phyloP scores from a whole-genome alignment of 2,888 invertebrate species.

The Mesorhabditis spiculigera region DNA sequence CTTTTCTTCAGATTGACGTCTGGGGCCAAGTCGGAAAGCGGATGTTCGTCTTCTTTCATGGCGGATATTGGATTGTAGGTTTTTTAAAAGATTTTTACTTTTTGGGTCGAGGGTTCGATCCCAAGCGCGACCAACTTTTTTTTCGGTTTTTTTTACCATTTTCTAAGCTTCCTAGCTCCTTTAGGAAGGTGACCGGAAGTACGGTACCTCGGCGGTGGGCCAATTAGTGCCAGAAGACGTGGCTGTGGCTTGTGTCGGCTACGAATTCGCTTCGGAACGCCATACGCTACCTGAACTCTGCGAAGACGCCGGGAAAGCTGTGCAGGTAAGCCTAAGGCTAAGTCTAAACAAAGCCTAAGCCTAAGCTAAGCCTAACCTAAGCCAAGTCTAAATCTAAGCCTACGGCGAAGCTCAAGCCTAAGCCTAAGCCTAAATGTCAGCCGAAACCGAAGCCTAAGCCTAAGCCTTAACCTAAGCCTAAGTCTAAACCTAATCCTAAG shows the following conservation, averaged over 20 bases:
- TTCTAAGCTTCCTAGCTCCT: not conserved
- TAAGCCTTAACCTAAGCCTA: too few species aligned
- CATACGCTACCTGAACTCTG: not conserved
- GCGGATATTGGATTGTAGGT: not conserved
- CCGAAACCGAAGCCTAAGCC: too few species aligned
- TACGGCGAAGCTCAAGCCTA: too few species aligned
- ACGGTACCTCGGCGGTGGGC: not conserved
- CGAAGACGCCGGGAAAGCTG: not conserved
- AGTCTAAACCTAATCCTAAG: too few species aligned
- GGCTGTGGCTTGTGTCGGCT: conserved; percentile 1
- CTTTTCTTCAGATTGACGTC: conserved; percentile 4
- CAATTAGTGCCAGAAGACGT: not conserved
- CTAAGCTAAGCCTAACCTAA: too few species aligned
- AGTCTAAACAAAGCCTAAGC: not conserved
- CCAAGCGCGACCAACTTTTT: too few species aligned
- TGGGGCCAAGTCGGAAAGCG: not conserved
- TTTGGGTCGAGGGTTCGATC: not conserved
- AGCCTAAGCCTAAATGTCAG: too few species aligned
- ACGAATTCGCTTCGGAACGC: not conserved
- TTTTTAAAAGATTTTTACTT: not conserved
- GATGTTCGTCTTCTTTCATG: not conserved
- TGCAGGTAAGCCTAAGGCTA: not conserved
- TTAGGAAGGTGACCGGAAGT: conserved; percentile 5
- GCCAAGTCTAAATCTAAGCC: too few species aligned
- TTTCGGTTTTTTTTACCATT: not conserved